These are phyloP conservation scores for Sarcophaga caerulescens DNA, from an alignment of 2,888 invertebrate species.

Conservation along the genomic window DNA sequence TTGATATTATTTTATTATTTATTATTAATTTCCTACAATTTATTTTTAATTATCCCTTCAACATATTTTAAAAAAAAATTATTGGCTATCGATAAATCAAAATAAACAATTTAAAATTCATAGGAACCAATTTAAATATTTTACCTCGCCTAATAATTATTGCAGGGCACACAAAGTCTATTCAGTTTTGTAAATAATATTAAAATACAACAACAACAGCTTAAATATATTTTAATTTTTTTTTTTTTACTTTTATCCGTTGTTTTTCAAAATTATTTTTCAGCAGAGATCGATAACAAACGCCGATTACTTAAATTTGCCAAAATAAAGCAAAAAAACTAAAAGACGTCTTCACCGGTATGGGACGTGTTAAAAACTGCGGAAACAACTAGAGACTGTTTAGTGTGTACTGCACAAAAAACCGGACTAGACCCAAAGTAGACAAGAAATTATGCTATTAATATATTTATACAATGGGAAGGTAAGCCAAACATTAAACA, in stretches of 20 bases:
- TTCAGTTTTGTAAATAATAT: not conserved
- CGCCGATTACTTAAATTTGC: slow-evolving; percentile 18
- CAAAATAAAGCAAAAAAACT: slow-evolving; percentile 7
- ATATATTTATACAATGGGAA: slow-evolving; percentile 34
- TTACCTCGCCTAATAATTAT: too few species aligned
- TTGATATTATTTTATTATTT: too few species aligned
- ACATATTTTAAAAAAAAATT: too few species aligned
- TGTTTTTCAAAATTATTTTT: too few species aligned
- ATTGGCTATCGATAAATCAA: too few species aligned
- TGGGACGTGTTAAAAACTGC: slow-evolving; percentile 70
- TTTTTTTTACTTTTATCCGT: not conserved
- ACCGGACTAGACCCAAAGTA: slow-evolving; percentile 64
- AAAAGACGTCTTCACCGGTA: slow-evolving; percentile 66
- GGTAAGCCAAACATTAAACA: slow-evolving; percentile 16
- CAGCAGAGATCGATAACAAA: not conserved
- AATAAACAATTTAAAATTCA: too few species aligned
- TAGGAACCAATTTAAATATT: too few species aligned
- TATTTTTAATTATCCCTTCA: too few species aligned
- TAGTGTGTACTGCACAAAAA: slow-evolving; percentile 40
- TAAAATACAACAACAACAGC: not conserved
- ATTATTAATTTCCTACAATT: too few species aligned
- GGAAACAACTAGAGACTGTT: slow-evolving; percentile 66
- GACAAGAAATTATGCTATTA: slow-evolving; percentile 30
- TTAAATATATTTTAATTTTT: not conserved
- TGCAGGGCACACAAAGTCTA: too few species aligned